These are phyloP conservation scores for Porites rus DNA, from an alignment of 92 coral and sea anemone genomes.

Conservation along the genomic window DNA sequence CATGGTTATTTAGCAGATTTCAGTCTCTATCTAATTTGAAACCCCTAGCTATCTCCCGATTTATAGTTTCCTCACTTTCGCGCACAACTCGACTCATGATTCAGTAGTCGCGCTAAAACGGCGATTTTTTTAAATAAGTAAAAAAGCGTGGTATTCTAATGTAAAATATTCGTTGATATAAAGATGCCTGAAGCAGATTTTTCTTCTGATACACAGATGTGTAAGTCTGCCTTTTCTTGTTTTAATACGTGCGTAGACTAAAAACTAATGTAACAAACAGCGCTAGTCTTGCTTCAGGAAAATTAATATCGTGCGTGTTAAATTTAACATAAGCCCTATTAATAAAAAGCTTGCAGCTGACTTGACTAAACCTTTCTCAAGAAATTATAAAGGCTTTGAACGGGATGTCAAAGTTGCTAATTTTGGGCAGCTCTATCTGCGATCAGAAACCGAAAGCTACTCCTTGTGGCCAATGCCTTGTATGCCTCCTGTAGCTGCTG, in stretches of 20 bases:
- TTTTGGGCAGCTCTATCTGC: background rate
- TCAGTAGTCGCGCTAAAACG: background rate
- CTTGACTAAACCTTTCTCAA: constrained; percentile 16
- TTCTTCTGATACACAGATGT: constrained; percentile 53
- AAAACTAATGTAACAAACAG: constrained; percentile 2
- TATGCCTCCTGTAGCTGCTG: too few relatives aligned
- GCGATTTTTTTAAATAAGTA: background rate
- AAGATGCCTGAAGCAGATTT: constrained; percentile 24
- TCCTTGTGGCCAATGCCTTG: background rate
- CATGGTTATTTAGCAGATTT: background rate
- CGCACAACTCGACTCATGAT: background rate
- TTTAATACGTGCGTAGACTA: background rate
- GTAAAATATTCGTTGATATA: constrained; percentile 4
- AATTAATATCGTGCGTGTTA: background rate
- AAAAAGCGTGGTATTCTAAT: constrained; percentile 10
- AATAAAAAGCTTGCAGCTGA: constrained; percentile 31
- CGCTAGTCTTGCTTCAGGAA: background rate
- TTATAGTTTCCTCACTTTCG: background rate
- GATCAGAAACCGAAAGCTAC: constrained; percentile 4
- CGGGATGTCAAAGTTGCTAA: constrained; percentile 21
- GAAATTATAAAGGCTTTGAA: constrained; percentile 20
- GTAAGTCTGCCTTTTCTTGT: background rate
- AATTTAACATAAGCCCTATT: background rate
- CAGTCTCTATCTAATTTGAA: background rate
- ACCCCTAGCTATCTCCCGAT: background rate